Conservation (phyloP, 2,113 vertebrate genomes). For the Glaucidium brasilianum region DNA sequence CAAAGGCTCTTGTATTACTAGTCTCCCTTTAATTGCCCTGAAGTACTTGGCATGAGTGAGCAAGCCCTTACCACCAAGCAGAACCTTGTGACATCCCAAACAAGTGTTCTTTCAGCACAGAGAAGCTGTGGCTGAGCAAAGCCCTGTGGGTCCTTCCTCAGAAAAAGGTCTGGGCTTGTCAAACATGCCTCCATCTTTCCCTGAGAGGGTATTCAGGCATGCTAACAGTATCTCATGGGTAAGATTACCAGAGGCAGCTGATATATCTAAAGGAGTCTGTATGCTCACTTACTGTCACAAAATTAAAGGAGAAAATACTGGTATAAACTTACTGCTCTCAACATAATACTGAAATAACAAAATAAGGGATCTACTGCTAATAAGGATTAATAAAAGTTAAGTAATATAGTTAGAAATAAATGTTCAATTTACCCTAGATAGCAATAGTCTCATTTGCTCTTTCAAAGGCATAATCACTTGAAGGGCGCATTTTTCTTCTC, state of each 20-base stretch:
- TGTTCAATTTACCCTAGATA: constrained; percentile 68
- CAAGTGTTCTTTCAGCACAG: background rate
- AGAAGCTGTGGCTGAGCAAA: background rate
- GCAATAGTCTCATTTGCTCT: constrained; percentile 74
- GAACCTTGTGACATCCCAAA: background rate
- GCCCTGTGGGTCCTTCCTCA: background rate
- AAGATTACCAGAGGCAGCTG: background rate
- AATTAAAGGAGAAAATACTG: constrained; percentile 5
- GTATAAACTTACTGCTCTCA: background rate
- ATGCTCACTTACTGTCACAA: background rate
- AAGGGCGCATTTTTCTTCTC: constrained; percentile 78
- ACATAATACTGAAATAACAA: background rate
- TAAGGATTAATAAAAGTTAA: constrained; percentile 24
- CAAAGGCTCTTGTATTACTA: background rate
- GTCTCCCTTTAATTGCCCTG: background rate
- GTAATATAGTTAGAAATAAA: constrained; percentile 37
- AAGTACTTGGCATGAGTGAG: background rate
- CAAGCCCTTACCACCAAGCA: background rate
- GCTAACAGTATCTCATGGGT: background rate
- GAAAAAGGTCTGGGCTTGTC: background rate
- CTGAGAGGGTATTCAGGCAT: background rate
- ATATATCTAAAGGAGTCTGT: background rate
- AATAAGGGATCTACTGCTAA: background rate
- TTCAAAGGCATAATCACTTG: constrained; percentile 83
- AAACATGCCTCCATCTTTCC: background rate